Conservation (phyloP, 2,888 invertebrate genomes). For the Hemistola chrysoprasaria region DNA sequence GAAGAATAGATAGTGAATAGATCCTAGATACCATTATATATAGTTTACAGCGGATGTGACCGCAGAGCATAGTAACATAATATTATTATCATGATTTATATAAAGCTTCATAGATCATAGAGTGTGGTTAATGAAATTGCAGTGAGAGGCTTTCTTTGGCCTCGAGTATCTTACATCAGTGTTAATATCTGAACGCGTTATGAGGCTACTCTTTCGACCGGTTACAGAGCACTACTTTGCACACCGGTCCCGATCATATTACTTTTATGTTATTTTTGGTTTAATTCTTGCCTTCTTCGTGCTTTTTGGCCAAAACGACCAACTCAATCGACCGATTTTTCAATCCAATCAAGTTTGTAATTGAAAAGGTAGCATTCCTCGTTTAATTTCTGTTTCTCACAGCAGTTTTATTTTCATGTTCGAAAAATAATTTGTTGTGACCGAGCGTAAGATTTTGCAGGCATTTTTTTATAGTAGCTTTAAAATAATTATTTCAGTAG, state of each 20-base stretch:
- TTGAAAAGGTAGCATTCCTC: too few species aligned
- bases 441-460: too few species aligned
- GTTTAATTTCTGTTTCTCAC: not conserved
- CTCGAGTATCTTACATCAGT: conserved; percentile 62
- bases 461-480: too few species aligned
- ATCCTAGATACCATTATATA: too few species aligned
- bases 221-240: conserved; percentile 45
- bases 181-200: conserved; percentile 53
- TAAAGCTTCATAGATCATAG: conserved; percentile 2
- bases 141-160: conserved; percentile 33
- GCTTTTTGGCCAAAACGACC: conserved; percentile 2
- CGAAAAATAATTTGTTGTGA: too few species aligned
- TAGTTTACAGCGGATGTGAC: too few species aligned
- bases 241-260: conserved; percentile 31
- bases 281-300: not conserved
- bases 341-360: conserved; percentile 1
- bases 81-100: too few species aligned
- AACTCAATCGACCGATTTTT: too few species aligned
- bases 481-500: too few species aligned
- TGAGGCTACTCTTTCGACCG: conserved; percentile 52
- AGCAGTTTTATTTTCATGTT: not conserved
- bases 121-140: not conserved
- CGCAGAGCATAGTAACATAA: too few species aligned
- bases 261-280: not conserved
- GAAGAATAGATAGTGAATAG: too few species aligned